Evolutionary conservation across 2,113 vertebrate species (phyloP).

Genomic region (Nesoenas mayeri): DNA sequence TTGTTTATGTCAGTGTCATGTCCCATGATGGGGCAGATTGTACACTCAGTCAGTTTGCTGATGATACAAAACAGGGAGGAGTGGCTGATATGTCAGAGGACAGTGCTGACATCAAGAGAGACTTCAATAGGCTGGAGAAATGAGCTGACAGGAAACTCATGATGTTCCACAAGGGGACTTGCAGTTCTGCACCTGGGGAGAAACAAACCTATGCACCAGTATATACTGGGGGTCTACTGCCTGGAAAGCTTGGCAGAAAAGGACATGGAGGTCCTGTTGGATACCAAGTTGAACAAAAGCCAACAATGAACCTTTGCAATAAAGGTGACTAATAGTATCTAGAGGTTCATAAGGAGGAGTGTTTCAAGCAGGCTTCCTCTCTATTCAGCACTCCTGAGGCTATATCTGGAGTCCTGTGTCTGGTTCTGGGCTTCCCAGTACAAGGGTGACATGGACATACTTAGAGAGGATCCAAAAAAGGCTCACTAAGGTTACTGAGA

Average conservation of each 20-base stretch:
- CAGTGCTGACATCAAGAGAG: too few species aligned
- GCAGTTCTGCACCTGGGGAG: too few species aligned
- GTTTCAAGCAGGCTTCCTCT: background rate
- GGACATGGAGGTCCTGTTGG: background rate
- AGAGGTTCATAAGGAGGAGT: background rate
- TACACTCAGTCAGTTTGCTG: background rate
- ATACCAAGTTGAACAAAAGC: background rate
- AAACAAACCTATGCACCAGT: background rate
- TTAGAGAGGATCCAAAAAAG: background rate
- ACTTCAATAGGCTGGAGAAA: background rate
- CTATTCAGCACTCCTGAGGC: background rate
- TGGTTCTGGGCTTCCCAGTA: background rate
- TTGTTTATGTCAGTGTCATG: background rate
- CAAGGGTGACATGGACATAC: background rate
- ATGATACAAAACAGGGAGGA: background rate
- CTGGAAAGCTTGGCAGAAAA: background rate
- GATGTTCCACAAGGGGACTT: background rate
- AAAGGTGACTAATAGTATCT: background rate
- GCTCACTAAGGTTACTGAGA: too few species aligned
- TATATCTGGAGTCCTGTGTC: background rate
- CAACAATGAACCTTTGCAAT: background rate
- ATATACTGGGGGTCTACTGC: background rate
- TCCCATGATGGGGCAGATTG: too few species aligned
- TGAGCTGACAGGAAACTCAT: background rate
- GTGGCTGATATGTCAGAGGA: background rate